Base-by-base conservation (phyloP, 2,888 invertebrate genomes). In the Carterocephalus palaemon region DNA sequence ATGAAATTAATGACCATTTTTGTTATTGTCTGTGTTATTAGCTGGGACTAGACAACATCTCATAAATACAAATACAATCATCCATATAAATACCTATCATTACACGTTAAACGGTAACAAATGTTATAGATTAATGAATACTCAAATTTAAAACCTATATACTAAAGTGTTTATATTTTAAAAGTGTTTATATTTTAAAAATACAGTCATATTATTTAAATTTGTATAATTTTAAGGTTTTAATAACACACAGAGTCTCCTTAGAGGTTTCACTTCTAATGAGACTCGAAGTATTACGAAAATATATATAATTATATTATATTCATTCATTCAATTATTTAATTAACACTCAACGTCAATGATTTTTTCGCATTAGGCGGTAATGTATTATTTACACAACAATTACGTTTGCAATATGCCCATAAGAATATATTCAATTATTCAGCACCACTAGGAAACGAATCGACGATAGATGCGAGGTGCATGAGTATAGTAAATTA, bases 401-500 rank as follows among this genome's bases (percentile, higher is more conserved):
- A 19, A 3, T 4, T 6, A 19, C n/a, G 16, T 3, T 42, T 29
- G 37, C 37, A 36, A 43, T 28, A 43, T 43, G 40, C 10, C 34
- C 20, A 37, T 29, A 36, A 22, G 34, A 37, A 37, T 26, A 37
- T 34, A 4, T 40, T 10, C 8, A 12, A 24, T 32, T n/a, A n/a
- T 17, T 24, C 19, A 32, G 24, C 9, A 24, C 10, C 31, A 15
- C 31, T 15, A 29, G 2, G 13, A n/a, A 26, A 22, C 10, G 29
- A 31, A 29, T 15, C 39, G 8, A 20, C 38, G 38, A 29, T 39
- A 16, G n/a, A 39, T 22, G 31, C 31, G 39, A 39, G 20, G 31
- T n/a, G 39, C 22, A 39, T 39, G 22, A 31, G 29, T 39, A 39
- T 22, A 39, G 39, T n/a, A n/a, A n/a, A n/a, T n/a, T n/a, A n/a